Percentiles rank a stretch among this genome's conserved stretches.
Evolutionary conservation across 2,888 invertebrate genomes (phyloP).

Genomic region (Meteorus cinctellus): DNA sequence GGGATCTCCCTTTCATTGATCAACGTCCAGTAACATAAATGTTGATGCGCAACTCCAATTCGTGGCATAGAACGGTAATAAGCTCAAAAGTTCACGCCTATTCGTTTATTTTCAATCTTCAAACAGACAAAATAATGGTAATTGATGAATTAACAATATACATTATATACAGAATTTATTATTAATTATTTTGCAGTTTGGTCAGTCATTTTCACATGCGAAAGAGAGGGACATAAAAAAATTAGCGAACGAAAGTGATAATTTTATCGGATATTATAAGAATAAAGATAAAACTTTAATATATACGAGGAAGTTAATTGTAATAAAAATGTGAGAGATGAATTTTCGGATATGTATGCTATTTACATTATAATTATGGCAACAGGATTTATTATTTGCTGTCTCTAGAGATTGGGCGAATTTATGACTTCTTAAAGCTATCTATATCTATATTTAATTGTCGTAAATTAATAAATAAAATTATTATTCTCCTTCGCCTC

Average conservation of each 20-base stretch:
- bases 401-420: neutral
- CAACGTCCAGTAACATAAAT: neutral
- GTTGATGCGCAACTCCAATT: neutral
- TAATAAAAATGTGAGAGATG: neutral
- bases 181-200: constrained; percentile 54
- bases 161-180: constrained; percentile 37
- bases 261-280: neutral
- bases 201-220: constrained; percentile 63
- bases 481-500: neutral
- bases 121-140: constrained; percentile 12
- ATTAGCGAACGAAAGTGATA: constrained; percentile 1
- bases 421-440: constrained; percentile 26
- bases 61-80: no score
- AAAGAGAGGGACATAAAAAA: constrained; percentile 25
- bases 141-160: constrained; percentile 30
- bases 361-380: constrained; percentile 21
- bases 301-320: constrained; percentile 30
- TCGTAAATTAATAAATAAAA: constrained; percentile 17
- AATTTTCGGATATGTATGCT: neutral
- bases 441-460: neutral
- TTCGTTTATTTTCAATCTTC: constrained; percentile 1
- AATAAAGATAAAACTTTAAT: constrained; percentile 29
- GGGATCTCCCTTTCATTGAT: neutral
- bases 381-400: neutral
- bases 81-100: neutral